These are phyloP conservation scores for Eledona agricola DNA, from an alignment of 2,888 invertebrate species.

Conservation along the genomic window DNA sequence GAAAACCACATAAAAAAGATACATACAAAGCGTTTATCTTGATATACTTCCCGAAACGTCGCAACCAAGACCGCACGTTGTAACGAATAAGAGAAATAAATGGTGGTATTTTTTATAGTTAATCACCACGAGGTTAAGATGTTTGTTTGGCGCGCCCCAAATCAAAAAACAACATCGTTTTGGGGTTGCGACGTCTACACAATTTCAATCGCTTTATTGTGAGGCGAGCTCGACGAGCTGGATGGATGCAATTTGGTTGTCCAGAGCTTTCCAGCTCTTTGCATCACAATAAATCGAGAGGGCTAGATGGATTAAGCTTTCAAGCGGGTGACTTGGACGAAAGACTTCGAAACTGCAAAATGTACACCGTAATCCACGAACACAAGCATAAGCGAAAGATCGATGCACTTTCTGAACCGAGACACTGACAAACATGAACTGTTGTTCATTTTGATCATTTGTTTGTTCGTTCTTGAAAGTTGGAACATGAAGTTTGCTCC, in stretches of 20 bases:
- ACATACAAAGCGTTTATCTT: slow-evolving; percentile 33
- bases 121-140: slow-evolving; percentile 12
- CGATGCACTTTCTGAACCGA: no score
- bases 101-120: slow-evolving; percentile 11
- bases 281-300: slow-evolving; percentile 19
- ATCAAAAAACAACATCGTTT: no score
- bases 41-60: slow-evolving; percentile 29
- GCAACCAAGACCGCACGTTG: slow-evolving; percentile 20
- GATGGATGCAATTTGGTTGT: slow-evolving; percentile 18
- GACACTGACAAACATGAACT: no score
- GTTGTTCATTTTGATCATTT: no score
- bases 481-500: no score
- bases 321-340: not conserved
- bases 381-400: no score
- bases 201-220: slow-evolving; percentile 15
- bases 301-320: slow-evolving; percentile 9
- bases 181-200: no score
- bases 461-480: no score
- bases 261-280: slow-evolving; percentile 14
- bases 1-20: slow-evolving; percentile 21
- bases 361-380: no score
- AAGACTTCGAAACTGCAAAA: no score
- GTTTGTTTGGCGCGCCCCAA: no score
- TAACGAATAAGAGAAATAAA: slow-evolving; percentile 23
- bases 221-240: slow-evolving; percentile 10